A percentile compares a stretch with the other conserved stretches of the same genome.
phyloP scores from a whole-genome alignment of 2,113 vertebrate species.

The Oriolus oriolus region DNA sequence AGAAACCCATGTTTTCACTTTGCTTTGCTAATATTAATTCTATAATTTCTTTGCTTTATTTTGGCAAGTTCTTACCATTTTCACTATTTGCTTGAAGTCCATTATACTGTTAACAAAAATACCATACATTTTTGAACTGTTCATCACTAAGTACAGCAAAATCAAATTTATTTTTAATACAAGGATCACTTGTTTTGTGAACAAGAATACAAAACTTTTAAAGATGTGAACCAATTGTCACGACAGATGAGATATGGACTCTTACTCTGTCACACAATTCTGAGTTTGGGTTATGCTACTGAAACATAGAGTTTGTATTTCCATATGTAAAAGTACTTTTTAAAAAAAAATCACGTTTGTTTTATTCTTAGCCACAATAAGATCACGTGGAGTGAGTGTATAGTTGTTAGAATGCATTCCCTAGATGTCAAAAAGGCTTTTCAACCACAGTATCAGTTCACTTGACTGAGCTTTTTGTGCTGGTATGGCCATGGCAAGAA shows the following conservation, averaged over 20 bases:
- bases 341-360: neutral
- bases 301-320: neutral
- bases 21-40: neutral
- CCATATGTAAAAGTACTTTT: neutral
- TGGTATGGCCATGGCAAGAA: neutral
- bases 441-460: neutral
- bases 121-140: accelerated
- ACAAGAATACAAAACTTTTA: neutral
- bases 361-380: neutral
- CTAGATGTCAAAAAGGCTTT: neutral
- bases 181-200: neutral
- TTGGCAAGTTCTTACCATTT: neutral
- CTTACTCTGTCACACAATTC: neutral
- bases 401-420: neutral
- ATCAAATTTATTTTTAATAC: neutral
- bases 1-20: neutral
- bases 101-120: neutral
- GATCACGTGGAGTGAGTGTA: neutral
- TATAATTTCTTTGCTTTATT: neutral
- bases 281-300: neutral
- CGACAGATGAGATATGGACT: neutral
- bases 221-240: neutral
- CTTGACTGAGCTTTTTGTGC: neutral
- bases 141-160: neutral
- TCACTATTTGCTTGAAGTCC: neutral